Base-by-base conservation (phyloP, 2,888 invertebrate species). In the Melinopterus prodromus region DNA sequence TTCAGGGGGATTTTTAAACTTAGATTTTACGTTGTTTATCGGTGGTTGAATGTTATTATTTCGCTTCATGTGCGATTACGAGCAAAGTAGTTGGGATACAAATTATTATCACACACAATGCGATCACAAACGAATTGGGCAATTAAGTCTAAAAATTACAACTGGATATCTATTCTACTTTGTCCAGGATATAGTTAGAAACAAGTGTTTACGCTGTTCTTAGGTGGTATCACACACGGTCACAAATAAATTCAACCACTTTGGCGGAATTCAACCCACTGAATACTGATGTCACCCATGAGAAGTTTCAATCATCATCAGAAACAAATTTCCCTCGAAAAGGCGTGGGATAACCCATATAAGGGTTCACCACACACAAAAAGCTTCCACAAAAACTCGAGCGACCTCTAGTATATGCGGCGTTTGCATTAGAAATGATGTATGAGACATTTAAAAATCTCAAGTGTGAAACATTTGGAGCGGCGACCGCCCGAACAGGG, bases 381-480 rank as follows among this genome's bases (percentile, higher is more conserved):
- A 53, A 53, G 3, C 26, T 26, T 26, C 26, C 26, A 26, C 26
- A 26, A 26, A 26, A 26, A 26, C 26, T 26, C 2, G 26, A 26
- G 26, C 26, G 26, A 26, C 26, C 26, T 26, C 26, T 26, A 26
- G 26, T 26, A 53, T 53, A 12, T 12, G 53, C 12, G 53, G 53
- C 7, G 53, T 53, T 53, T 53, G 53, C 53, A 53, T 53, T 53
- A 53, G 53, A 53, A 53, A 53, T 53, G 53, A 53, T 53, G 53
- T 53, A 53, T 53, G 53, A 12, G 53, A 53, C 53, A 53, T 53
- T 79, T 79, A 79, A 79, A 79, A 77, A 77, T 77, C 79, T 79
- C 79, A 16, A 72, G 72, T 77, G 79, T 79, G 77, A 79, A 79
- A 79, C 77, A 79, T 79, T 79, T 77, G 77, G 76, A 77, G 53